A percentile compares a stretch with the other conserved stretches of the same genome.
phyloP scores from a whole-genome alignment of 2,888 invertebrate species.

The Rotaria sp. region DNA sequence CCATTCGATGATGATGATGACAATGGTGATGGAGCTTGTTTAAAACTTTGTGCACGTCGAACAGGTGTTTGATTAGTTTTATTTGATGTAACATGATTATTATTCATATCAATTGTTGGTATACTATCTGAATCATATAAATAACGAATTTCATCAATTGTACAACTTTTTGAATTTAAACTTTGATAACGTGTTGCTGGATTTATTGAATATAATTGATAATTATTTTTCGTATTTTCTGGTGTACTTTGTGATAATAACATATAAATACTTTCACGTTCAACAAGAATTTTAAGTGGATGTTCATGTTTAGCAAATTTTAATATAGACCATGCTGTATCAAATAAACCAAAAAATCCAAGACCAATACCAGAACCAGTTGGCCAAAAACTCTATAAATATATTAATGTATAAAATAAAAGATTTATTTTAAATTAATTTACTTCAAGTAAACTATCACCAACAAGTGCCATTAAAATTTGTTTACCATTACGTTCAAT shows the following conservation, averaged over 20 bases:
- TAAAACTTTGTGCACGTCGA: neutral
- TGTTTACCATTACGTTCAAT: constrained; percentile 69
- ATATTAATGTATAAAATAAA: constrained; percentile 42
- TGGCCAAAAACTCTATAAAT: constrained; percentile 77
- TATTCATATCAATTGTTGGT: constrained; percentile 1
- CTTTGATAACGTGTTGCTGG: constrained; percentile 68
- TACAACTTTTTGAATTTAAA: constrained; percentile 62
- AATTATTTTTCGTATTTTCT: constrained; percentile 83
- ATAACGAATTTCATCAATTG: constrained; percentile 6
- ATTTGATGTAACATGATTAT: neutral
- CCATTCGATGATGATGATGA: neutral
- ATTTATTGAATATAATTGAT: constrained; percentile 58
- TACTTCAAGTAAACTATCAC: constrained; percentile 86
- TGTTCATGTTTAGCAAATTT: constrained; percentile 56
- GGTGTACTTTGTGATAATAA: constrained; percentile 86
- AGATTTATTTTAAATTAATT: constrained; percentile 36
- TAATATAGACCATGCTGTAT: constrained; percentile 88
- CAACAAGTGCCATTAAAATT: constrained; percentile 79
- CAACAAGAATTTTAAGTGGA: constrained; percentile 67
- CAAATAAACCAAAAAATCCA: constrained; percentile 87
- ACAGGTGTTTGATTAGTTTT: neutral
- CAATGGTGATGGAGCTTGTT: neutral
- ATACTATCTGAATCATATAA: constrained; percentile 26
- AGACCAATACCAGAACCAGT: constrained; percentile 95
- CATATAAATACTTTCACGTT: constrained; percentile 85